Conservation (phyloP, 2,888 invertebrate genomes). For the Tetragnatha montana region DNA sequence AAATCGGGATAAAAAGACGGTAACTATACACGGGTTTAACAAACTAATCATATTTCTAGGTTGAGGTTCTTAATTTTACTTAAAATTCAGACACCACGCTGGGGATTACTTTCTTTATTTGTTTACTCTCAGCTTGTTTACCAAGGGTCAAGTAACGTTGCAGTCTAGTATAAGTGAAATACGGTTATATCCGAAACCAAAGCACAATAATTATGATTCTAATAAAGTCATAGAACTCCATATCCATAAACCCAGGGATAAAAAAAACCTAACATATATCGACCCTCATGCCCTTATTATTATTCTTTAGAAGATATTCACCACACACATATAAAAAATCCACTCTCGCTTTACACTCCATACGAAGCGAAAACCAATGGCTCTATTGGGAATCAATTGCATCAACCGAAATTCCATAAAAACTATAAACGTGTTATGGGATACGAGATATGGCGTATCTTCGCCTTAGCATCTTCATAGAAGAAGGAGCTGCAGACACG, state of each 20-base stretch:
- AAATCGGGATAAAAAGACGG: too few species aligned
- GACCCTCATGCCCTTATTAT: too few species aligned
- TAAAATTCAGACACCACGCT: too few species aligned
- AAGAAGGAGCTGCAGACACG: background rate
- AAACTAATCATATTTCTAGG: too few species aligned
- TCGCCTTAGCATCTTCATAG: background rate
- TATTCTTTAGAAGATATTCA: background rate
- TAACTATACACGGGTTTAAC: too few species aligned
- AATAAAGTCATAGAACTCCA: background rate
- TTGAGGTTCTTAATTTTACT: too few species aligned
- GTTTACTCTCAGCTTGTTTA: too few species aligned
- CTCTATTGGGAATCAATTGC: slow-evolving; percentile 18
- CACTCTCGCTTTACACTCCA: background rate
- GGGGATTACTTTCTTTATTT: too few species aligned
- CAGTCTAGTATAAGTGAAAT: too few species aligned
- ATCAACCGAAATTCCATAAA: slow-evolving; percentile 48
- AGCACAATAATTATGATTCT: background rate
- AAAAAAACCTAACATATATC: background rate
- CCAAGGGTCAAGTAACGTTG: too few species aligned
- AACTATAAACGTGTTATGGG: slow-evolving; percentile 34
- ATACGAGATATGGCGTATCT: slow-evolving; percentile 30
- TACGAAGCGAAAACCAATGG: slow-evolving; percentile 17
- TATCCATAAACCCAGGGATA: background rate
- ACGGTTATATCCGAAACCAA: background rate
- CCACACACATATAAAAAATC: background rate